Evolutionary conservation across 2,888 invertebrate genomes (phyloP), one percentile per base, ranked within the genome.

Genomic region (Lepas anatifera): DNA sequence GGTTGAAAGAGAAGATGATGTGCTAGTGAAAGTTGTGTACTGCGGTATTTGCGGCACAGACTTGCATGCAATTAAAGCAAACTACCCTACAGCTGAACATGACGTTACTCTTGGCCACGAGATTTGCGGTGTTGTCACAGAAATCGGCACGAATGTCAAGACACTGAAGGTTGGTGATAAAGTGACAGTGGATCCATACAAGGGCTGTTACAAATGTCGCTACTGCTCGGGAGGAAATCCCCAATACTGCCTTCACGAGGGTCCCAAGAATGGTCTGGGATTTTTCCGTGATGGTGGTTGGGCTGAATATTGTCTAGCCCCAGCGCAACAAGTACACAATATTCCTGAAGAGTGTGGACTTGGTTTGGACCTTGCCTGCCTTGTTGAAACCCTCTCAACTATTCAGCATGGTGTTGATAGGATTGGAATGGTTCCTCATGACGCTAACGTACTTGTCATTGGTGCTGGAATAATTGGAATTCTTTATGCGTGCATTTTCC

Each of bases 391-490:
- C 0, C 80, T 87, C 68, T 88, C 89, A 0, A 89, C 89, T 75
- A 81, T 89, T 3, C 83, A 86, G 0, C 89, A 88, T 73, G 88
- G 88, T 0, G 87, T 85, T 81, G 85, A 88, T 74, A 82, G 83
- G 68, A 83, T 87, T 2, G 81, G 83, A 16, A 86, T 87, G 0
- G 78, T 89, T 8, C 76, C 82, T 0, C 81, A 89, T 0, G 87
- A 88, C 0, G 77, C 83, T 48, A 85, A 83, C 73, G 84, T 88
- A 25, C 81, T 89, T 35, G 79, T 89, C 0, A 81, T 84, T 0
- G 89, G 89, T 0, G 87, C 88, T 69, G 89, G 89, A 1, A 88
- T 89, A 67, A 88, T 89, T 73, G 89, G 89, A 76, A 86, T 85
- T 75, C 79, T 89, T 0, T 89, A 88, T 88, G 79, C 85, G 0